phyloP scores from a whole-genome alignment of 2,113 vertebrate species.

The Upupa epops region DNA sequence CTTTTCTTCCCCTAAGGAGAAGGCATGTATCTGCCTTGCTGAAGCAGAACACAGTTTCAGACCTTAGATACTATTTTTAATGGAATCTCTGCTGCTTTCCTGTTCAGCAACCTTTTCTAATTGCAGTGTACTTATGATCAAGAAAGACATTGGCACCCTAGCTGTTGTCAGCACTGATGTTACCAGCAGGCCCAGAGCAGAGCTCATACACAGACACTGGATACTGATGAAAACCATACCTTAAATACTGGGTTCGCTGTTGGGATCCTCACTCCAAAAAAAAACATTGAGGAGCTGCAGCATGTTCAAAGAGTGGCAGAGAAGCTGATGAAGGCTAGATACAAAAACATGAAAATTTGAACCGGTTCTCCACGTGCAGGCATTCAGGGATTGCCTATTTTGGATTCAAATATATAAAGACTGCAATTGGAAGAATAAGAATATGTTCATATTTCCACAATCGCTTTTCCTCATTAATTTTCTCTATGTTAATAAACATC shows the following conservation, averaged over 20 bases:
- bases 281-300: no score
- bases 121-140: no score
- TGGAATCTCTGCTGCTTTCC: background rate
- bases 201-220: no score
- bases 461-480: background rate
- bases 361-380: background rate
- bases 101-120: background rate
- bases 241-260: no score
- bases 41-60: background rate
- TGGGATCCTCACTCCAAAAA: no score
- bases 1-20: background rate
- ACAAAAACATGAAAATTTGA: no score
- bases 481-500: background rate
- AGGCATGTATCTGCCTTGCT: background rate
- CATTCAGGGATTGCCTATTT: background rate
- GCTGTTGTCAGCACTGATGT: no score
- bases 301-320: no score
- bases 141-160: no score
- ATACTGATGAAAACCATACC: no score
- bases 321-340: no score
- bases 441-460: background rate
- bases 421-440: background rate
- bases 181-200: no score
- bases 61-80: background rate
- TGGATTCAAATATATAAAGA: background rate